Conservation (phyloP, 2,888 invertebrate species). For the Hydroisotoma schaefferi region DNA sequence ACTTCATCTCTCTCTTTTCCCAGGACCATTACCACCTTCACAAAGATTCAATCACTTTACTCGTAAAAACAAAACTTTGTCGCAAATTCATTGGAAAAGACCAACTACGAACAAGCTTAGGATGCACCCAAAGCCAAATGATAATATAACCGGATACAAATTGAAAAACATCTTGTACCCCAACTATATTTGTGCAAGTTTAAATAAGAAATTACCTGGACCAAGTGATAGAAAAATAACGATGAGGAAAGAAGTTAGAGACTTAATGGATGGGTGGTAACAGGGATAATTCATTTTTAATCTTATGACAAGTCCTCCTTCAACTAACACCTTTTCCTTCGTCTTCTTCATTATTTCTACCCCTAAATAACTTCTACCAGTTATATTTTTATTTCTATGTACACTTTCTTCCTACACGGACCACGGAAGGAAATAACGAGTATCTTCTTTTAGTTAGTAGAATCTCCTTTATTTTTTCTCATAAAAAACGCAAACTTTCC, state of each 20-base stretch:
- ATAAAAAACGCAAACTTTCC: conserved; percentile 1
- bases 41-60: too few relatives aligned
- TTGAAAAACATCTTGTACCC: neutral
- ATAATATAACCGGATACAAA: neutral
- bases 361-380: neutral
- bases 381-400: neutral
- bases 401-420: neutral
- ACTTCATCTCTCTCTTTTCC: too few relatives aligned
- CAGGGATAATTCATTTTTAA: conserved; percentile 2
- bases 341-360: conserved; percentile 4
- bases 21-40: too few relatives aligned
- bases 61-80: too few relatives aligned
- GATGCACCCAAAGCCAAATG: neutral
- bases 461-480: neutral
- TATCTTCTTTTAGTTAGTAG: neutral
- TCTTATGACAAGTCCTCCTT: neutral
- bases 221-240: conserved; percentile 16
- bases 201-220: conserved; percentile 19
- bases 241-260: conserved; percentile 10
- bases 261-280: neutral
- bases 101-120: neutral
- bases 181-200: neutral
- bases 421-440: neutral
- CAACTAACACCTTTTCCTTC: conserved; percentile 1
- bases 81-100: too few relatives aligned